phyloP scores from a whole-genome alignment of 2,113 vertebrate genomes.

The Anolis carolinensis region DNA sequence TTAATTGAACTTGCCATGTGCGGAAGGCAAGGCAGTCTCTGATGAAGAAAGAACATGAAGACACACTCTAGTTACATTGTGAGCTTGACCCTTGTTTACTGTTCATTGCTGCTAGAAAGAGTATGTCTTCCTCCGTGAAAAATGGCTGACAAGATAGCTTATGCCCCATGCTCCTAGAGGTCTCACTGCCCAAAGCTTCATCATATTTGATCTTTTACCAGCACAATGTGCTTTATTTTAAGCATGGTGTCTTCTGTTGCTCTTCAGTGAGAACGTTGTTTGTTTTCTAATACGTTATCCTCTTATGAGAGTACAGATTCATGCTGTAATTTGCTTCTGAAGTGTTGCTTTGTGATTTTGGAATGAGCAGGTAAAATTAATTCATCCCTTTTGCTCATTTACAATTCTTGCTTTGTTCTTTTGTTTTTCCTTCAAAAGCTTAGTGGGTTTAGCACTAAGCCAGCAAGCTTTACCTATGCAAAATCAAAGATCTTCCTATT shows the following conservation, averaged over 20 bases:
- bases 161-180: background rate
- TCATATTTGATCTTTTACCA: slow-evolving; percentile 20
- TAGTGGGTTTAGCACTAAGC: background rate
- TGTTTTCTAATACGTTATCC: background rate
- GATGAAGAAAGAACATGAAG: background rate
- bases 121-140: background rate
- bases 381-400: background rate
- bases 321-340: background rate
- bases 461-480: slow-evolving; percentile 20
- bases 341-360: background rate
- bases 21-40: background rate
- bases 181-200: slow-evolving; percentile 7
- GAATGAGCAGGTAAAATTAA: background rate
- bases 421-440: background rate
- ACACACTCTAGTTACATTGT: background rate
- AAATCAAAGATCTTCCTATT: background rate
- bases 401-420: background rate
- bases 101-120: background rate
- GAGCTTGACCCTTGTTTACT: background rate
- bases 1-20: too few species aligned
- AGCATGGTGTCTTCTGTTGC: slow-evolving; percentile 46
- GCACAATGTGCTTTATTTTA: slow-evolving; percentile 41
- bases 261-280: slow-evolving; percentile 30
- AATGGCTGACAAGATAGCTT: background rate
- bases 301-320: background rate